Evolutionary conservation across 1,140 invertebrate species (phyloP), one percentile per base, ranked within the genome.

Genomic region (Orius insidiosus): DNA sequence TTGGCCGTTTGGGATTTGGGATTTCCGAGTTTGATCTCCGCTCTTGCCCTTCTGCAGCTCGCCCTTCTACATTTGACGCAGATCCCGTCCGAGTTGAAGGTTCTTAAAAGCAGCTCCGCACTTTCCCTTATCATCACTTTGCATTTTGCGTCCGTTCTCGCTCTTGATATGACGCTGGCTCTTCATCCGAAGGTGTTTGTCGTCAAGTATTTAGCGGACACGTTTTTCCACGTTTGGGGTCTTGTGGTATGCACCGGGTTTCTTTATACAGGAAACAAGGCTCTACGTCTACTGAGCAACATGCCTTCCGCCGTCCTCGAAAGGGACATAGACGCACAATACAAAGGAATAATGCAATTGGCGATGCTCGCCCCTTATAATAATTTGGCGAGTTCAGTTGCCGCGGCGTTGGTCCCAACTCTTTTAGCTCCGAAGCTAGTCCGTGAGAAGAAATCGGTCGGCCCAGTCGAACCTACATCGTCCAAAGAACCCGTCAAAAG

Each of bases 1-100:
- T 64, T 63, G 13, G 63, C 74, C 44, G 54, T 72, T 51, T 74
- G 71, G 71, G 72, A 74, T 53, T 57, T 74, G 45, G 72, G 71
- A 47, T 73, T 70, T 59, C 72, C 72, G 13, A 72, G 70, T 53
- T 59, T 76, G 44, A 67, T 70, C 13, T 71, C 72, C 35, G 71
- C 71, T 14, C 72, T 75, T 55, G 67, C 69, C 47, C 61, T 75
- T 41, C 65, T 74, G 46, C 72, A 75, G 56, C 57, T 75, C 47
- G 68, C 71, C 18, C 72, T 74, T 45, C 59, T 71, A 15, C 71
- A 73, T 51, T 55, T 74, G 45, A 74, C 72, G 35, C 69, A 72
- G 60, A 19, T 47, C 5, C 11, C 36, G 46, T 60, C 71, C 37
- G 68, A 66, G 10, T 68, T 68, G 15, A 62, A 67, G 48, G 64